Evolutionary conservation across 2,888 invertebrate species (phyloP), one percentile per base, ranked within the genome.

Genomic region (Cheilosia scutellata): DNA sequence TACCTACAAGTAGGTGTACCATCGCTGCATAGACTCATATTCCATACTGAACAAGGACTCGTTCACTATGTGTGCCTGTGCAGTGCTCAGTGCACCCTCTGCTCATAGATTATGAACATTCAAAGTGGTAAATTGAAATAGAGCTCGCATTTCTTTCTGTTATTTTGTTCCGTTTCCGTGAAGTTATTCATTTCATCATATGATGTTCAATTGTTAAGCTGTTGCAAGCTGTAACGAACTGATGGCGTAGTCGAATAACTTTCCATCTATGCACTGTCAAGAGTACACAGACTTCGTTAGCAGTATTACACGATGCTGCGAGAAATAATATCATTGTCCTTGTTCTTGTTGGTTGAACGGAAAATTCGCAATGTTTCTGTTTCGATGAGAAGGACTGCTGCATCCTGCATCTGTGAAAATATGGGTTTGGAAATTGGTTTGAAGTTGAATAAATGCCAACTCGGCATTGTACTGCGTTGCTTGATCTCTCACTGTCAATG

Each of bases 111-210:
- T 75, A 66, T 71, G 72, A 80, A 76, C 58, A 75, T 76, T 62
- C 55, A 76, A 76, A 76, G 71, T 75, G 53, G 65, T 72, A 76
- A 72, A 76, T 86, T 80, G 82, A 68, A 86, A 72, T 82, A 68
- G 47, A 76, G 71, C 68, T 62, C 4, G 80, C 62, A 58, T 77
- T 62, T 68, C 71, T 76, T 79, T 77, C 57, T 49, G 72, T 16
- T 72, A 68, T 82, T 72, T 51, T 72, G 62, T 82, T 76, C 82
- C 63, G 77, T 60, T 86, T 86, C 72, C 82, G 57, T 77, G 68
- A 57, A 82, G 66, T 82, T 82, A 86, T 86, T 86, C 82, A 86
- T 86, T 82, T 72, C 62, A 62, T 82, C 57, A 68, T 82, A 57
- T 63, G 62, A 68, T 76, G 62, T 76, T 77, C 76, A 84, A 60